phyloP scores from a whole-genome alignment of 2,888 invertebrate species.

The Ametastegia equiseti region DNA sequence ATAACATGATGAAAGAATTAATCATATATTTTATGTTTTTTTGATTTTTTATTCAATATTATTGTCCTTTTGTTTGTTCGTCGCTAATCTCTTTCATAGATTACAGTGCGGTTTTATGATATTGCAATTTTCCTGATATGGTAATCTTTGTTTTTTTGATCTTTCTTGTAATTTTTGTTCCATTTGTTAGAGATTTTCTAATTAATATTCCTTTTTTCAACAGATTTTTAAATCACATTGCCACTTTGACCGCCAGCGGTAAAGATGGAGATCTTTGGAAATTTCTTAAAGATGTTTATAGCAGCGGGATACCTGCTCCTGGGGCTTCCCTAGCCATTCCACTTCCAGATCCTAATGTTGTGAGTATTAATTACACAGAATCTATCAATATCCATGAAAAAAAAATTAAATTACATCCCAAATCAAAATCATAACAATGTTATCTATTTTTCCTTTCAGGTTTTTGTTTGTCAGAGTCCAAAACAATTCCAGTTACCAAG shows the following conservation, averaged over 20 bases:
- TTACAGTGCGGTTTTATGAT: too few species aligned
- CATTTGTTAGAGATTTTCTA: neutral
- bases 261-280: conserved; percentile 79
- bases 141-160: too few species aligned
- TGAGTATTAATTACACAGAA: conserved; percentile 70
- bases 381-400: neutral
- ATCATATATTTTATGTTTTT: too few species aligned
- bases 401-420: neutral
- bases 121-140: too few species aligned
- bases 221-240: conserved; percentile 90
- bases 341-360: conserved; percentile 77
- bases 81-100: too few species aligned
- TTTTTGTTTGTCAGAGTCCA: conserved; percentile 88
- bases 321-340: conserved; percentile 82
- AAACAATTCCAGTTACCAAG: conserved; percentile 91
- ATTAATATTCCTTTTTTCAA: neutral
- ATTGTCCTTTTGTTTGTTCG: too few species aligned
- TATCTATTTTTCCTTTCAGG: conserved; percentile 78
- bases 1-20: too few species aligned
- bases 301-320: conserved; percentile 83
- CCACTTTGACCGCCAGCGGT: conserved; percentile 84
- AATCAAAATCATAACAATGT: neutral
- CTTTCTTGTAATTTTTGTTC: neutral
- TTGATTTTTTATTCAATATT: too few species aligned
- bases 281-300: conserved; percentile 84